Percentiles rank a stretch among this genome's conserved stretches.
phyloP scores from a whole-genome alignment of 1,140 invertebrate genomes.

The Drosophila paulistorum region DNA sequence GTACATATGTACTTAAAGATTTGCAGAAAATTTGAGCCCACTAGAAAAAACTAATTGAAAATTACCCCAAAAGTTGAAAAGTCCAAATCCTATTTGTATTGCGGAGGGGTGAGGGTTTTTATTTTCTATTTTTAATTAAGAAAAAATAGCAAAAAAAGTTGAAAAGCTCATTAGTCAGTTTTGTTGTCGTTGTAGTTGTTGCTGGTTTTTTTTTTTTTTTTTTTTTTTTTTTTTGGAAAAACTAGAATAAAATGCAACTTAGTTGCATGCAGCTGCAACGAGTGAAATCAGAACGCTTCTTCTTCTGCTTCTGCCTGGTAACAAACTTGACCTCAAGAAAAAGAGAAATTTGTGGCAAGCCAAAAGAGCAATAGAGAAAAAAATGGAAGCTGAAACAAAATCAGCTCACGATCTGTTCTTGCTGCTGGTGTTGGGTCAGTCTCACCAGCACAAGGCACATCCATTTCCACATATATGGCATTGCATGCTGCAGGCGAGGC shows the following conservation, averaged over 20 bases:
- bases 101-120: conserved; percentile 12
- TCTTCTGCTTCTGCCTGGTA: conserved; percentile 47
- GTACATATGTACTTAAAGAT: neutral
- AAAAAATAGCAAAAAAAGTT: conserved; percentile 9
- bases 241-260: conserved; percentile 21
- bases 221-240: neutral
- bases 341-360: conserved; percentile 75
- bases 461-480: conserved; percentile 54
- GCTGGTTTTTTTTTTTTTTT: neutral
- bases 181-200: conserved; percentile 20
- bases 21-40: conserved; percentile 46
- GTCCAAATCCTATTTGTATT: conserved; percentile 54
- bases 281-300: conserved; percentile 78
- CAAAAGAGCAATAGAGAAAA: conserved; percentile 34
- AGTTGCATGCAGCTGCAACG: conserved; percentile 43
- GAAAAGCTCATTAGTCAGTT: conserved; percentile 46
- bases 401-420: conserved; percentile 71
- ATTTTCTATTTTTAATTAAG: conserved; percentile 55
- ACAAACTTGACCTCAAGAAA: conserved; percentile 80
- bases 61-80: conserved; percentile 28
- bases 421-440: conserved; percentile 33
- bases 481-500: conserved; percentile 58
- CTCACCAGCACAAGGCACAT: conserved; percentile 24
- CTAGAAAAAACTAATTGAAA: conserved; percentile 19
- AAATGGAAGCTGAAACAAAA: conserved; percentile 64